Conservation (phyloP, 2,888 invertebrate species). For the Pristionchus mayeri region DNA sequence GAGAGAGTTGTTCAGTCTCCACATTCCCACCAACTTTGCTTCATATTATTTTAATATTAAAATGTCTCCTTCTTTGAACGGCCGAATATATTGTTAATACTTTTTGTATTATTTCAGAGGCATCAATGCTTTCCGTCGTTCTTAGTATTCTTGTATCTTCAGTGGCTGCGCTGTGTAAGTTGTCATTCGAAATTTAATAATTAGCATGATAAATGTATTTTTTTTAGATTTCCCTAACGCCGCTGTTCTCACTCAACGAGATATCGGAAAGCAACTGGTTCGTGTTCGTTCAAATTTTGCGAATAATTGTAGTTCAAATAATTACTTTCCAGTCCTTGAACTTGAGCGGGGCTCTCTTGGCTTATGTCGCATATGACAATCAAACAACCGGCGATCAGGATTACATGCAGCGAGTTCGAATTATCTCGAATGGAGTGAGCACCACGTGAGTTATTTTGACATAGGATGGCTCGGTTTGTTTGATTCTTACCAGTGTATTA, state of each 20-base stretch:
- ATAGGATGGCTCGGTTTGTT: too few relatives aligned
- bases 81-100: too few relatives aligned
- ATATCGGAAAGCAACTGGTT: neutral
- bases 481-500: too few relatives aligned
- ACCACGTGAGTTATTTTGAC: neutral
- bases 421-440: neutral
- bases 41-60: too few relatives aligned
- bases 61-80: too few relatives aligned
- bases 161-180: neutral
- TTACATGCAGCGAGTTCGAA: neutral
- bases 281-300: neutral
- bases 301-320: neutral
- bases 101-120: too few relatives aligned
- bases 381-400: neutral
- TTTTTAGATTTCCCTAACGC: constrained; percentile 3
- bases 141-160: neutral
- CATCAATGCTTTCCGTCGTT: neutral
- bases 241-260: neutral
- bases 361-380: neutral
- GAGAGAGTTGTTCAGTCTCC: too few relatives aligned
- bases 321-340: constrained; percentile 1
- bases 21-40: too few relatives aligned
- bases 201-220: neutral
- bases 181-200: neutral
- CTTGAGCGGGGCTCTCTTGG: neutral